Conservation (phyloP, 2,797 vertebrate genomes). For the Hephaestus fuliginosus region DNA sequence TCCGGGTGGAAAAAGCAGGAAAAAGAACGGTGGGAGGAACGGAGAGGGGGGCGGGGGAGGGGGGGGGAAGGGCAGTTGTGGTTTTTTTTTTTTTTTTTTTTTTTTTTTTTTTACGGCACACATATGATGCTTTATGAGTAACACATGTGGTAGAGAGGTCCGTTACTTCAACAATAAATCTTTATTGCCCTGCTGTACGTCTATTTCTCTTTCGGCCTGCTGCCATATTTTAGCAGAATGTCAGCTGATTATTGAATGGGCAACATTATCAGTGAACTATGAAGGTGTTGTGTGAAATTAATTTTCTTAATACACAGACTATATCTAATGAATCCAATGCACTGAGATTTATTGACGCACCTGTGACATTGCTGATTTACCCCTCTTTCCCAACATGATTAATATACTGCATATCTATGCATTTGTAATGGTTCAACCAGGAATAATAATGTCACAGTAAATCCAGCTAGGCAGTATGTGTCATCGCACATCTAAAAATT, state of each 20-base stretch:
- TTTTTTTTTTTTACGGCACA: not conserved
- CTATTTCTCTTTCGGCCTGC: not conserved
- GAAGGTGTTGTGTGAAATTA: not conserved
- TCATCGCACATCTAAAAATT: slow-evolving; percentile 27
- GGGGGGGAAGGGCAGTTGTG: no score
- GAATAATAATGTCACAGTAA: slow-evolving; percentile 50
- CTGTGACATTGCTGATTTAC: slow-evolving; percentile 28
- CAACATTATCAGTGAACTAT: not conserved
- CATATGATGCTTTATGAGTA: slow-evolving; percentile 11
- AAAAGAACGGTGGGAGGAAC: no score
- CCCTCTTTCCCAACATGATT: slow-evolving; percentile 32
- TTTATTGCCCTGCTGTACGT: not conserved
- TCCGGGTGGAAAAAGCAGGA: no score
- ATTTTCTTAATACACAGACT: not conserved
- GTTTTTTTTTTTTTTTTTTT: not conserved
- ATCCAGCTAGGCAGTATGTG: slow-evolving; percentile 32
- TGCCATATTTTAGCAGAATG: not conserved
- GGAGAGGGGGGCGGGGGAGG: no score
- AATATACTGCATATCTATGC: slow-evolving; percentile 39
- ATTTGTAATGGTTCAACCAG: slow-evolving; percentile 58
- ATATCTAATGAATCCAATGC: not conserved
- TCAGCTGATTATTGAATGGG: not conserved
- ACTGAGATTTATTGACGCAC: slow-evolving; percentile 16
- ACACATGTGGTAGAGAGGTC: not conserved
- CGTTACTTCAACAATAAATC: not conserved